Conservation (phyloP, 2,888 invertebrate genomes). For the Helobdella robusta region DNA sequence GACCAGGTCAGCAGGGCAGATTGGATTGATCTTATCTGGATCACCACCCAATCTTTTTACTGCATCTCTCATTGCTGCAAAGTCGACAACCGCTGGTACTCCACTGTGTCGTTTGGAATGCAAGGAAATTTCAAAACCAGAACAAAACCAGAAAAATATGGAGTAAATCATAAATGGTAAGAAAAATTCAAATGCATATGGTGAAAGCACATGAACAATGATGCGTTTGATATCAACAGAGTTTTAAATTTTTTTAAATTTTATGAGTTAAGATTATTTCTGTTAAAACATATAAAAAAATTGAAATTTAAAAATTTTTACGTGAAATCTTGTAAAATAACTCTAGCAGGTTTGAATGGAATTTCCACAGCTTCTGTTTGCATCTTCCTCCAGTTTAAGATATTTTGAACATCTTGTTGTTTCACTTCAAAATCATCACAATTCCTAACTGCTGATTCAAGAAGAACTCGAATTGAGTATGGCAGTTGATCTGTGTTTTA, state of each 20-base stretch:
- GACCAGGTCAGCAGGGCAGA: slow-evolving; percentile 91
- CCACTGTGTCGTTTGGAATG: no score
- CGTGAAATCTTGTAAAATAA: slow-evolving; percentile 74
- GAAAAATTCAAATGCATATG: no score
- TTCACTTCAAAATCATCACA: slow-evolving; percentile 86
- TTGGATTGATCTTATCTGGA: slow-evolving; percentile 86
- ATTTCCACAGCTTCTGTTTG: slow-evolving; percentile 73
- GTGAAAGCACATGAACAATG: neutral
- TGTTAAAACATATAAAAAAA: neutral
- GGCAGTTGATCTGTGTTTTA: slow-evolving; percentile 59
- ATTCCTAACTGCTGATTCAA: slow-evolving; percentile 90
- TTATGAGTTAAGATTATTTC: no score
- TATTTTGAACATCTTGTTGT: slow-evolving; percentile 69
- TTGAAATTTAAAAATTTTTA: slow-evolving; percentile 47
- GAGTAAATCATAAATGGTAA: neutral
- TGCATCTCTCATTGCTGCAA: slow-evolving; percentile 96
- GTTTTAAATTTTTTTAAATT: no score
- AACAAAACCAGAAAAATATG: neutral
- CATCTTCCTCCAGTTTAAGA: slow-evolving; percentile 75
- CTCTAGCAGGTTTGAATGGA: slow-evolving; percentile 88
- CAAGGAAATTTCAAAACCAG: neutral
- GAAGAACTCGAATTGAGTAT: slow-evolving; percentile 76
- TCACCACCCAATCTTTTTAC: slow-evolving; percentile 75
- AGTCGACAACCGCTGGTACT: slow-evolving; percentile 94
- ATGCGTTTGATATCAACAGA: no score